Conservation (phyloP, 2,113 vertebrate genomes). For the Macrotus californicus region DNA sequence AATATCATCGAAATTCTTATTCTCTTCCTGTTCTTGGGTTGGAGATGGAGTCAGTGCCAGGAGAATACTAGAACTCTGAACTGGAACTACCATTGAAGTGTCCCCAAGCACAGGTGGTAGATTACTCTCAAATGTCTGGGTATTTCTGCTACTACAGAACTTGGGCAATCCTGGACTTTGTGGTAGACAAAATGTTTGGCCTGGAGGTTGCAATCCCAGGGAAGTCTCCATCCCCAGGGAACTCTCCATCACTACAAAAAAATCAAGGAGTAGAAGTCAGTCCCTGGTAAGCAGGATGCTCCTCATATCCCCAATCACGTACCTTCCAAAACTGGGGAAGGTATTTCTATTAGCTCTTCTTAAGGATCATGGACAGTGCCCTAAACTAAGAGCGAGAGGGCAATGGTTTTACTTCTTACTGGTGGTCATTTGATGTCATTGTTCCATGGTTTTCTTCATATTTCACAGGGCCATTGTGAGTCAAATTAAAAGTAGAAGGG, state of each 20-base stretch:
- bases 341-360: not conserved
- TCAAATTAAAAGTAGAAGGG: no score
- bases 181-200: constrained; percentile 9
- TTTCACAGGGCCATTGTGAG: no score
- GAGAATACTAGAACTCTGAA: not conserved
- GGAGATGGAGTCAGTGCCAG: not conserved
- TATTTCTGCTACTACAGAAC: not conserved
- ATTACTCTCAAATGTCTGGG: not conserved
- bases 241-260: constrained; percentile 44
- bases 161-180: not conserved
- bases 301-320: no score
- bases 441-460: no score
- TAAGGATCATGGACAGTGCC: no score
- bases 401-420: no score
- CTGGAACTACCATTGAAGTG: not conserved
- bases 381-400: no score
- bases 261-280: constrained; percentile 22
- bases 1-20: not conserved
- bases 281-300: not conserved
- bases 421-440: no score
- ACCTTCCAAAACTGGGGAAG: not conserved
- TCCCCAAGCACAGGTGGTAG: not conserved
- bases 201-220: no score
- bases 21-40: not conserved
- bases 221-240: not conserved